phyloP scores from a whole-genome alignment of 2,888 invertebrate species.

The Phanerotoma sp. region DNA sequence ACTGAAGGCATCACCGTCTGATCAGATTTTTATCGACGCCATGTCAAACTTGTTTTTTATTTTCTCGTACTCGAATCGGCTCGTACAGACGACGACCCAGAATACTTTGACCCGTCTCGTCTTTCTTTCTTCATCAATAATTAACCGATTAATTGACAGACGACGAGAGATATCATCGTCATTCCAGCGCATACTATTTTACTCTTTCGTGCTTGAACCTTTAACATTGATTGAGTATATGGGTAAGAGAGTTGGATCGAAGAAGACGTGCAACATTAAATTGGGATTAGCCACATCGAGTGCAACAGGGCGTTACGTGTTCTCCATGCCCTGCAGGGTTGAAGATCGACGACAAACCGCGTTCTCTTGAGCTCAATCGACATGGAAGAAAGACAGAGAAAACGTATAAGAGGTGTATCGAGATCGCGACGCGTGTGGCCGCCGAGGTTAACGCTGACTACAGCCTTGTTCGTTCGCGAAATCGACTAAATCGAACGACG shows the following conservation, averaged over 20 bases:
- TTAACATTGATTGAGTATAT: no score
- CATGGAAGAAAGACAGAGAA: slow-evolving; percentile 23
- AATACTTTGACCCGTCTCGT: background rate
- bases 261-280: slow-evolving; percentile 34
- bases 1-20: slow-evolving; percentile 2
- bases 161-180: no score
- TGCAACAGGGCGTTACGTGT: slow-evolving; percentile 20
- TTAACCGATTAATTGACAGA: background rate
- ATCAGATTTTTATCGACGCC: slow-evolving; percentile 31
- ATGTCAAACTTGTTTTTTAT: background rate
- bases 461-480: slow-evolving; percentile 15
- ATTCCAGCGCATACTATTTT: no score
- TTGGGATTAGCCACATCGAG: slow-evolving; percentile 36
- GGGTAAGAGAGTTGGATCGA: background rate
- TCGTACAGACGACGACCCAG: background rate
- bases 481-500: slow-evolving; percentile 17
- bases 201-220: no score
- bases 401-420: slow-evolving; percentile 29
- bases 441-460: slow-evolving; percentile 9
- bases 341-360: slow-evolving; percentile 29
- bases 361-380: slow-evolving; percentile 29
- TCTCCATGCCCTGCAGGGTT: slow-evolving; percentile 12
- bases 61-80: background rate
- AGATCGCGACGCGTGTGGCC: slow-evolving; percentile 48
- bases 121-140: background rate